Conservation (phyloP, 2,888 invertebrate genomes). For the Oeneis ivallda region DNA sequence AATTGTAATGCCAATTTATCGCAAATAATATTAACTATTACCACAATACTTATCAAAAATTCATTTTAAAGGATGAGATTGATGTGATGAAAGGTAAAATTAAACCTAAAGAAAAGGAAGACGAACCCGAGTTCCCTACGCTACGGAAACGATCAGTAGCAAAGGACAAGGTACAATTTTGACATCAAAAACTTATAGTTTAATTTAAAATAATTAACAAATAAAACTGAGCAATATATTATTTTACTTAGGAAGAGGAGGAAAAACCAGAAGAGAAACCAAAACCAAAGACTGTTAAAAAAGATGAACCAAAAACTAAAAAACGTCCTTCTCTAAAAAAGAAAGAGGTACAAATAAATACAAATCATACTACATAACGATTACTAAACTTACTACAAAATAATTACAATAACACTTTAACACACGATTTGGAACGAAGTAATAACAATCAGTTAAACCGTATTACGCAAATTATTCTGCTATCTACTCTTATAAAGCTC, state of each 20-base stretch:
- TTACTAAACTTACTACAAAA: neutral
- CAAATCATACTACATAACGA: slow-evolving; percentile 2
- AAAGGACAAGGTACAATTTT: slow-evolving; percentile 68
- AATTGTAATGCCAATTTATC: neutral
- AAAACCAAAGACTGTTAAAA: slow-evolving; percentile 67
- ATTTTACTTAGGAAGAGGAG: slow-evolving; percentile 66
- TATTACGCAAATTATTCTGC: neutral
- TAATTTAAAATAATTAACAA: slow-evolving; percentile 12
- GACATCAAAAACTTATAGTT: slow-evolving; percentile 5
- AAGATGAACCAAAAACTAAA: slow-evolving; percentile 67
- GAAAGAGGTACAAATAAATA: slow-evolving; percentile 64
- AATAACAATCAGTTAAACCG: slow-evolving; percentile 3
- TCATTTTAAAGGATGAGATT: slow-evolving; percentile 60
- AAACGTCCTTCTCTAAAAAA: slow-evolving; percentile 74
- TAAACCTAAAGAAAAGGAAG: slow-evolving; percentile 71
- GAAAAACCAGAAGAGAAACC: slow-evolving; percentile 73
- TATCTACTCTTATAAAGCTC: neutral
- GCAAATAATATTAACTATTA: neutral
- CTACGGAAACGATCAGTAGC: slow-evolving; percentile 69
- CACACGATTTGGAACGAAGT: neutral
- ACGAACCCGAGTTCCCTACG: slow-evolving; percentile 68
- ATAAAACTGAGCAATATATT: slow-evolving; percentile 24
- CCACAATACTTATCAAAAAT: neutral
- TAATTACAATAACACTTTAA: slow-evolving; percentile 23
- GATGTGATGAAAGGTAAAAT: slow-evolving; percentile 76